These are phyloP conservation scores for Halocaridina rubra DNA, from an alignment of 2,888 invertebrate genomes.

Conservation along the genomic window DNA sequence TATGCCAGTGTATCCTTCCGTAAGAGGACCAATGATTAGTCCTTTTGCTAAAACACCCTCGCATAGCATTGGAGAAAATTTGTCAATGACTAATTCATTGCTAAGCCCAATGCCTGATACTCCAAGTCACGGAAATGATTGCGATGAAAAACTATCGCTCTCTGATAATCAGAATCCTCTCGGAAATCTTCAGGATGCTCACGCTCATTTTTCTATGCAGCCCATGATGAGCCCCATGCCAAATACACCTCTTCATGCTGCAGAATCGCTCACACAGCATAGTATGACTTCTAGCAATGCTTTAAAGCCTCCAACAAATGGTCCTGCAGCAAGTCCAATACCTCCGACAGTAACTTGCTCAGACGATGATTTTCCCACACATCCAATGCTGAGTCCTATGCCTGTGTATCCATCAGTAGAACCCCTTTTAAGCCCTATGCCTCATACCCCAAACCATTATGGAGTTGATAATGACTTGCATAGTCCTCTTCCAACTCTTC, in stretches of 20 bases:
- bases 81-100: constrained; percentile 12
- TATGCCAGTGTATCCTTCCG: constrained; percentile 48
- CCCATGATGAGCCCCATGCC: constrained; percentile 59
- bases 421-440: constrained; percentile 56
- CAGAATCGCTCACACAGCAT: constrained; percentile 6
- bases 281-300: not conserved
- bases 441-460: constrained; percentile 47
- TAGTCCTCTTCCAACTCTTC: constrained; percentile 15
- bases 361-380: constrained; percentile 9
- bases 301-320: not conserved
- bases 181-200: constrained; percentile 9
- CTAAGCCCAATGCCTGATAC: constrained; percentile 38
- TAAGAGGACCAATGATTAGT: constrained; percentile 31
- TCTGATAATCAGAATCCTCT: not conserved
- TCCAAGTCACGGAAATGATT: not conserved
- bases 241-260: constrained; percentile 49
- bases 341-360: constrained; percentile 24
- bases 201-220: constrained; percentile 22
- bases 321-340: constrained; percentile 30
- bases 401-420: constrained; percentile 54
- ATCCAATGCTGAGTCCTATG: constrained; percentile 53
- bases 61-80: constrained; percentile 25
- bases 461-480: not conserved
- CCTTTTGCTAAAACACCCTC: constrained; percentile 40
- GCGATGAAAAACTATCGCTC: not conserved